phyloP scores from a whole-genome alignment of 2,888 invertebrate species.

The Nemurella pictetii region DNA sequence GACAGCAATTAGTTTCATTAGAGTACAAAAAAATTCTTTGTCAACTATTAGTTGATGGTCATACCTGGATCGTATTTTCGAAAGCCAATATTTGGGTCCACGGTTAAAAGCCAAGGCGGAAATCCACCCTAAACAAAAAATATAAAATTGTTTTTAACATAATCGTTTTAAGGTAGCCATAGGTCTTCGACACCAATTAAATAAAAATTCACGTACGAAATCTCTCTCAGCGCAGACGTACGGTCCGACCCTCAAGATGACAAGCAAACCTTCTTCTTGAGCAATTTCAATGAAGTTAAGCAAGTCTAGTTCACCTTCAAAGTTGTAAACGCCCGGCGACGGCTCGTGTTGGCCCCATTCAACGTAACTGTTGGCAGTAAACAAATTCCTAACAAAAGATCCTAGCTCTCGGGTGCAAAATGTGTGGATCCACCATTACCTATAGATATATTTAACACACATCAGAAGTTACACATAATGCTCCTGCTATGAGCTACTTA shows the following conservation, averaged over 20 bases:
- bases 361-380: conserved; percentile 65
- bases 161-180: too few species aligned
- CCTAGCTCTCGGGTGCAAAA: too few species aligned
- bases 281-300: conserved; percentile 71
- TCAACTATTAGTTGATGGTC: conserved; percentile 41
- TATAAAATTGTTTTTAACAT: too few species aligned
- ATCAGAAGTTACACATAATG: too few species aligned
- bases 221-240: conserved; percentile 94
- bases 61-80: conserved; percentile 68
- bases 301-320: conserved; percentile 63
- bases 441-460: too few species aligned
- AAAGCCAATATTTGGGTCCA: conserved; percentile 65
- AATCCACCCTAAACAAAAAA: conserved; percentile 68
- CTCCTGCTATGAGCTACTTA: too few species aligned
- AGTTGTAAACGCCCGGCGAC: conserved; percentile 64
- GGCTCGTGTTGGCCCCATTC: conserved; percentile 91
- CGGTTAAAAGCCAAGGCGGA: conserved; percentile 72
- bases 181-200: too few species aligned
- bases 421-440: too few species aligned
- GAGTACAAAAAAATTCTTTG: too few species aligned
- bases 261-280: conserved; percentile 74
- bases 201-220: too few species aligned
- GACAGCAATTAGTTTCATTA: too few species aligned
- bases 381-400: too few species aligned
- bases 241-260: conserved; percentile 83